Percentiles rank a stretch among this genome's conserved stretches.
Conservation (phyloP, 1,140 invertebrate species). For the Achroia grisella region DNA sequence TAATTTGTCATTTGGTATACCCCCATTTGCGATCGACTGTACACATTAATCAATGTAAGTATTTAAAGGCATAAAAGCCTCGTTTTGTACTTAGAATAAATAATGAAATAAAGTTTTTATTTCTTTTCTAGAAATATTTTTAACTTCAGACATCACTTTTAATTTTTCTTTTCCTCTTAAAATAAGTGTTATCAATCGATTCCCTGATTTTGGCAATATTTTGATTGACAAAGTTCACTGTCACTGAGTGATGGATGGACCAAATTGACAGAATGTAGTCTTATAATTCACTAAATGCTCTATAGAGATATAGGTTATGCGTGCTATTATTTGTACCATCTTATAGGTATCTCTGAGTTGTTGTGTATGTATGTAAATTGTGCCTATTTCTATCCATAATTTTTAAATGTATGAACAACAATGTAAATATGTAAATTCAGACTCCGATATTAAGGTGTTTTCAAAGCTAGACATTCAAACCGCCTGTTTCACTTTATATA, state of each 20-base stretch:
- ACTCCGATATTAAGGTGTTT: conserved; percentile 6
- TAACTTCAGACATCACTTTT: too few species aligned
- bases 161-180: too few species aligned
- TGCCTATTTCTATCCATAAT: conserved; percentile 1
- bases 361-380: conserved; percentile 11
- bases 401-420: conserved; percentile 7
- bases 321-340: too few species aligned
- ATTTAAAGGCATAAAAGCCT: not conserved
- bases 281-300: too few species aligned
- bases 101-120: not conserved
- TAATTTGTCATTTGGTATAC: not conserved
- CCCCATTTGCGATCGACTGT: not conserved
- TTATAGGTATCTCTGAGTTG: too few species aligned
- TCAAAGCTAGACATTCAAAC: conserved; percentile 1
- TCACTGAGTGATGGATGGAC: too few species aligned
- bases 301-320: too few species aligned
- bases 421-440: conserved; percentile 46
- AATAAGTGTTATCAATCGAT: too few species aligned
- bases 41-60: not conserved
- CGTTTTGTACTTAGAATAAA: conserved; percentile 2
- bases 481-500: not conserved
- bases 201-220: too few species aligned
- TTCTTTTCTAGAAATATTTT: not conserved
- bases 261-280: too few species aligned
- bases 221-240: too few species aligned